These are phyloP conservation scores for Holotrichia oblita DNA, from an alignment of 1,140 invertebrate genomes.

Conservation along the genomic window DNA sequence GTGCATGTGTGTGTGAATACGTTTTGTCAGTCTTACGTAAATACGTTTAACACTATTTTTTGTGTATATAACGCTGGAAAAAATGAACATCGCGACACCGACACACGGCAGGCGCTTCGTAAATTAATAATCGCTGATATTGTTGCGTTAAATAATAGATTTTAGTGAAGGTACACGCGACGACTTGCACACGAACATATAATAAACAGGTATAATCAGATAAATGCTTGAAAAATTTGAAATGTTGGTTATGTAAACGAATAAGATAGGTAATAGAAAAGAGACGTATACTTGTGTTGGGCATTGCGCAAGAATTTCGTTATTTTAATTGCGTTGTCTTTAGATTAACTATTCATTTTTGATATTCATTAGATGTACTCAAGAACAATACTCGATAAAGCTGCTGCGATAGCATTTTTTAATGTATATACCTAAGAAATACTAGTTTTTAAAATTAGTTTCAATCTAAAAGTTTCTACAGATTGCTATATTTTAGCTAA, in stretches of 20 bases:
- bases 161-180: not conserved
- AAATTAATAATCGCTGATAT: slow-evolving; percentile 6
- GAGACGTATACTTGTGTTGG: too few species aligned
- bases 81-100: slow-evolving; percentile 11
- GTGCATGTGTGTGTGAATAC: not conserved
- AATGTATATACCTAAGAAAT: too few species aligned
- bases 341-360: too few species aligned
- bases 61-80: not conserved
- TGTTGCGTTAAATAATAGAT: slow-evolving; percentile 3
- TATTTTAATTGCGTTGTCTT: too few species aligned
- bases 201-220: not conserved
- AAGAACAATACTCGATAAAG: too few species aligned
- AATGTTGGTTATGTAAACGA: not conserved
- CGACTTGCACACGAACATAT: not conserved
- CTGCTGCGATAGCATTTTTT: too few species aligned
- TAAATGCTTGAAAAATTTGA: not conserved
- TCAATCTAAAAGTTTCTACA: too few species aligned
- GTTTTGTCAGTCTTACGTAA: slow-evolving; percentile 4
- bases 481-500: too few species aligned
- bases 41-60: slow-evolving; percentile 8
- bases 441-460: too few species aligned
- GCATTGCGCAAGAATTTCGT: too few species aligned
- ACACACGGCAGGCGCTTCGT: not conserved
- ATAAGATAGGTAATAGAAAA: too few species aligned
- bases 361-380: too few species aligned